Evolutionary conservation across 2,113 vertebrate genomes (phyloP), one percentile per base, ranked within the genome.

Genomic region (Microtus richardsoni): DNA sequence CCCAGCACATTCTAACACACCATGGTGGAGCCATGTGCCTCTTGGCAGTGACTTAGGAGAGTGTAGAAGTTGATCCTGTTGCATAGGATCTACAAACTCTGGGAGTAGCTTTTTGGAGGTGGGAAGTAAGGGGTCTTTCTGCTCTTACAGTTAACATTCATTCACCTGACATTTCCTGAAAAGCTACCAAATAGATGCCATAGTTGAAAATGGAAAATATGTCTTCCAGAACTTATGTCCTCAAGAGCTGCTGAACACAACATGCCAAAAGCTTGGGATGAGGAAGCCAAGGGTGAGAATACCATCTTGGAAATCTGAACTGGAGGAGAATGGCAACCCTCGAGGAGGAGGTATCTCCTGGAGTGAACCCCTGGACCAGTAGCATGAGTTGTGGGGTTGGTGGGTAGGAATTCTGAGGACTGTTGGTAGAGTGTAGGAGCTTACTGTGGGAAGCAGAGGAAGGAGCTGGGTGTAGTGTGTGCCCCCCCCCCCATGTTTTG

Each of bases 381-480:
- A 30, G 7, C 52, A 33, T 19, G 68, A n/a, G 70, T 28, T 21
- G 0, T 21, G 1, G 21, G 73, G 1, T 36, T 49, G 68, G 64
- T 16, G 16, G 49, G 0, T 17, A 70, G 5, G 19, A 36, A 3
- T 79, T 26, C 44, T 52, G 79, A 22, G 22, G 75, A 10, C 33
- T 11, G 17, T 39, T 28, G 39, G 33, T 28, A 33, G 22, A 12
- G 4, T 44, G 30, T 7, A 1, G 78, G 85, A 47, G 16, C 64
- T 33, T 44, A 66, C 39, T 44, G 28, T 83, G 3, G 54, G 64
- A 49, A 33, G 36, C 49, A 6, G 54, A 66, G 30, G 22, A 33
- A 62, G 0, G 14, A 66, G 30, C 14, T 68, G 11, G 16, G 11
- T 36, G 6, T 0, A 0, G 5, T 17, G 3, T 49, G 70, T 66